Percentiles rank a stretch among this genome's conserved stretches.
Evolutionary conservation across 2,797 vertebrate species (phyloP).

Genomic region (Pogoniulus pusillus): DNA sequence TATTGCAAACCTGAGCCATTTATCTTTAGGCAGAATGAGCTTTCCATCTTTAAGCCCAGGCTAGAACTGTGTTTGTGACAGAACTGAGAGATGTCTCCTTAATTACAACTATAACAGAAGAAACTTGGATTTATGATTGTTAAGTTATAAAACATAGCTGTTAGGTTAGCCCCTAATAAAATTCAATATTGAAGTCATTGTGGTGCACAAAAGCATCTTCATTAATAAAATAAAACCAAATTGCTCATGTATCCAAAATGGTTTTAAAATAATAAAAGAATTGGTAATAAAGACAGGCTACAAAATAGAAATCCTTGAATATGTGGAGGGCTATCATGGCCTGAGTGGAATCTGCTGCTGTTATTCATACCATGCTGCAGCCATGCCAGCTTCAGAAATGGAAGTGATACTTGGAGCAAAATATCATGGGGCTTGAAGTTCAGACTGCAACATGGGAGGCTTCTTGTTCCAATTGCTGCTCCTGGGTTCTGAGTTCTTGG

Average conservation of each 20-base stretch:
- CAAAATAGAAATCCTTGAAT: neutral
- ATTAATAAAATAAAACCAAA: neutral
- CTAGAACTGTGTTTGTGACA: neutral
- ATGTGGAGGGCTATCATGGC: too few relatives aligned
- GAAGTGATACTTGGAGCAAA: too few relatives aligned
- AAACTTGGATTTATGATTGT: neutral
- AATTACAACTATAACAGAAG: neutral
- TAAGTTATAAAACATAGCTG: neutral
- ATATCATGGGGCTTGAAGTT: too few relatives aligned
- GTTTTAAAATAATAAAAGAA: neutral
- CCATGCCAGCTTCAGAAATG: too few relatives aligned
- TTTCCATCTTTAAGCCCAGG: neutral
- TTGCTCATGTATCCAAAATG: neutral
- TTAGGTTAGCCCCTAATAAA: neutral
- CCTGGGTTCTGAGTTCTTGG: too few relatives aligned
- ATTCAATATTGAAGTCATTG: neutral
- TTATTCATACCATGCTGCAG: too few relatives aligned
- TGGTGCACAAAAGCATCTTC: neutral
- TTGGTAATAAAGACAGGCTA: neutral
- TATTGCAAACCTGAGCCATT: neutral
- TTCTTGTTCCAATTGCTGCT: too few relatives aligned
- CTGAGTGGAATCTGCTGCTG: too few relatives aligned
- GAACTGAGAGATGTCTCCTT: neutral
- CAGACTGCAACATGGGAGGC: too few relatives aligned
- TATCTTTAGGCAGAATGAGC: neutral